Conservation (phyloP, 2,888 invertebrate species). For the Caenorhabditis sp. region DNA sequence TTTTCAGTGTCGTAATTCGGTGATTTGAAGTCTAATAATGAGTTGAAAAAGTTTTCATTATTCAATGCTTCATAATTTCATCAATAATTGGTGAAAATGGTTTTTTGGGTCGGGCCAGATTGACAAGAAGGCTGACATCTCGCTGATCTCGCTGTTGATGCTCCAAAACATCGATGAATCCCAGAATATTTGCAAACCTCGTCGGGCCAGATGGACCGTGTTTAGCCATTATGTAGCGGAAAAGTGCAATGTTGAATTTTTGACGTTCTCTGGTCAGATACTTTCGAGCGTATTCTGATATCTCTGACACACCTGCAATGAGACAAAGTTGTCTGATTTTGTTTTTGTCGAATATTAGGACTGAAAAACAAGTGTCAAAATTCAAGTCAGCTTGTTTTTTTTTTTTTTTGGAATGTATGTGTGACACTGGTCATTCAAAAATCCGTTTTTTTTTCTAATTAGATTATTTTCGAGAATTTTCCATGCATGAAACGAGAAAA, state of each 20-base stretch:
- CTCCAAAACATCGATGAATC: constrained; percentile 24
- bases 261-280: constrained; percentile 9
- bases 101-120: neutral
- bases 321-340: neutral
- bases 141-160: constrained; percentile 24
- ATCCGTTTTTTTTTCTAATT: no score
- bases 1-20: no score
- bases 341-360: neutral
- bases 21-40: no score
- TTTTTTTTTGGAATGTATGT: no score
- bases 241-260: constrained; percentile 21
- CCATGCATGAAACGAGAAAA: no score
- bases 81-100: neutral
- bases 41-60: no score
- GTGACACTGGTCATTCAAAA: no score
- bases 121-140: neutral
- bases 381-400: no score
- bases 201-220: constrained; percentile 20
- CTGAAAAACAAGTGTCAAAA: no score
- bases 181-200: constrained; percentile 18
- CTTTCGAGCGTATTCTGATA: neutral
- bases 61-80: neutral
- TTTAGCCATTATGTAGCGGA: constrained; percentile 17
- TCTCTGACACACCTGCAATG: neutral
- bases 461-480: no score